Conservation (phyloP, 2,113 vertebrate species). For the Scatophagus argus region DNA sequence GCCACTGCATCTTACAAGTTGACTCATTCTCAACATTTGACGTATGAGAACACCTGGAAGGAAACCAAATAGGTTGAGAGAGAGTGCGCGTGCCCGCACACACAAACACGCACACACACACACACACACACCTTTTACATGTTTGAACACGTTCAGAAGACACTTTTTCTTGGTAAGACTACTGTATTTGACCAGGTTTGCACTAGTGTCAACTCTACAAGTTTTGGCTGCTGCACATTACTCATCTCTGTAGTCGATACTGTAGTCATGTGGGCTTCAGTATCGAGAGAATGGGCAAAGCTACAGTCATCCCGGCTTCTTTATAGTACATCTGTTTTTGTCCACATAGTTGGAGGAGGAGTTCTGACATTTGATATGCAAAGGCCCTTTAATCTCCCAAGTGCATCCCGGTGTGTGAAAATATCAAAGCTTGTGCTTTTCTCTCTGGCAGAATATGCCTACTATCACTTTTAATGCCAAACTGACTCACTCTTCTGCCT, state of each 20-base stretch:
- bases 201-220: constrained; percentile 25
- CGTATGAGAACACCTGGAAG: constrained; percentile 23
- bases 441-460: constrained; percentile 47
- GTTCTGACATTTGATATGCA: constrained; percentile 73
- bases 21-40: constrained; percentile 53
- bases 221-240: constrained; percentile 31
- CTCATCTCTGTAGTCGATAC: constrained; percentile 47
- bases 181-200: constrained; percentile 12
- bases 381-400: constrained; percentile 65
- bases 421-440: constrained; percentile 42
- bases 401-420: constrained; percentile 43
- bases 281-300: constrained; percentile 22
- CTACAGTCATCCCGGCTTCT: constrained; percentile 32
- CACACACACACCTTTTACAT: constrained; percentile 7
- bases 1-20: constrained; percentile 10
- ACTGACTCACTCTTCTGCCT: constrained; percentile 64
- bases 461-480: constrained; percentile 52
- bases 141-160: constrained; percentile 15
- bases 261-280: constrained; percentile 38
- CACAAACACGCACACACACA: constrained; percentile 16
- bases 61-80: constrained; percentile 12
- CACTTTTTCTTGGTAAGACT: not conserved
- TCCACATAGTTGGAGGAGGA: constrained; percentile 68
- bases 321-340: constrained; percentile 61
- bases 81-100: no score